These are phyloP conservation scores for Pseudococcus viburni DNA, from an alignment of 2,888 invertebrate species.

Conservation along the genomic window DNA sequence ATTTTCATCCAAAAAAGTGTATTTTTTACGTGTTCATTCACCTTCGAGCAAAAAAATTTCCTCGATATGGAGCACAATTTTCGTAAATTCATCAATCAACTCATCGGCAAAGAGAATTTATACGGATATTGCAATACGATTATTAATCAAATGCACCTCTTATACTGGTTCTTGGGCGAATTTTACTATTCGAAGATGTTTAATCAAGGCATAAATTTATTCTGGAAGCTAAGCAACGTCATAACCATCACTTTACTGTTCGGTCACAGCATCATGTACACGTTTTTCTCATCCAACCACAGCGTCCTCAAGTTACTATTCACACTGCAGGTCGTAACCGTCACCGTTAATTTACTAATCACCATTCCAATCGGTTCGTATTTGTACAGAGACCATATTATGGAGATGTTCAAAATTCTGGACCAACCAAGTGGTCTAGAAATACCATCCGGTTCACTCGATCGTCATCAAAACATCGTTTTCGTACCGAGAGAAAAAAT, in stretches of 20 bases:
- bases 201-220: not conserved
- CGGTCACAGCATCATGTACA: not conserved
- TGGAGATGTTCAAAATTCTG: not conserved
- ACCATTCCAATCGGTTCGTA: not conserved
- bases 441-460: too few relatives aligned
- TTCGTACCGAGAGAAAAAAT: not conserved
- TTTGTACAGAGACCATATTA: not conserved
- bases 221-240: not conserved
- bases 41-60: not conserved
- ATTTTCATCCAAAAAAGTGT: too few relatives aligned
- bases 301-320: not conserved
- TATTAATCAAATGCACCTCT: not conserved
- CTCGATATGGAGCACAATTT: not conserved
- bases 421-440: not conserved
- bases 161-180: not conserved
- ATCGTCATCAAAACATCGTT: not conserved
- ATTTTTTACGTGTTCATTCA: too few relatives aligned
- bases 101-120: not conserved
- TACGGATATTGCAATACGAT: not conserved
- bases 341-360: not conserved
- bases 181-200: not conserved
- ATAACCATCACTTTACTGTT: not conserved
- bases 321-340: not conserved
- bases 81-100: not conserved
- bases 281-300: constrained; percentile 16